Conservation (phyloP, 2,797 vertebrate genomes). For the Falco rusticolus region DNA sequence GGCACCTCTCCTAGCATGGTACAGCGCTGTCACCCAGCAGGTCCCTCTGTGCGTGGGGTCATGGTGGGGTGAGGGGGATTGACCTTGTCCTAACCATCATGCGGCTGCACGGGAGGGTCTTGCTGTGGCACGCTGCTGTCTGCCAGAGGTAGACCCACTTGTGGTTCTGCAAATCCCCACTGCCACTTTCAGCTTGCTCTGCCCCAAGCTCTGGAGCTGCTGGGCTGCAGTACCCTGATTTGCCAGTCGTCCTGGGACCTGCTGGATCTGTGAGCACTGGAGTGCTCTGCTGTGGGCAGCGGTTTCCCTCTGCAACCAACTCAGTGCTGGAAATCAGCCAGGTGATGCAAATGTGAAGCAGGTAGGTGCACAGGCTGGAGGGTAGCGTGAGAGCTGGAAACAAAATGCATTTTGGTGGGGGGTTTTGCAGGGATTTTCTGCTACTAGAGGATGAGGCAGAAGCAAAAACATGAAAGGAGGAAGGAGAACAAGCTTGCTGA, state of each 20-base stretch:
- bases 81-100: background rate
- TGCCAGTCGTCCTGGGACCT: fast-evolving
- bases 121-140: background rate
- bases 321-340: background rate
- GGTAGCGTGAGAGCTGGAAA: background rate
- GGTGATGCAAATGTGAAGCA: background rate
- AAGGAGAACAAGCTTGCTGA: background rate
- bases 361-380: background rate
- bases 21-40: background rate
- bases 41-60: fast-evolving
- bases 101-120: background rate
- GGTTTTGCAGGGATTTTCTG: background rate
- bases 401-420: background rate
- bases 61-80: background rate
- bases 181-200: fast-evolving
- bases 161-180: background rate
- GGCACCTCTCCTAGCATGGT: background rate
- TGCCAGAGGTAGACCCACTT: background rate
- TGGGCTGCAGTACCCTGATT: background rate
- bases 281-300: background rate
- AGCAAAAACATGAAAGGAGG: background rate
- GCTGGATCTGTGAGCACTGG: background rate
- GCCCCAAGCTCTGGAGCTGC: background rate
- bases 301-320: background rate
- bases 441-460: background rate